Percentiles rank a stretch among this genome's conserved stretches.
phyloP scores from a whole-genome alignment of 2,113 vertebrate genomes.

The Crotalus horridus region DNA sequence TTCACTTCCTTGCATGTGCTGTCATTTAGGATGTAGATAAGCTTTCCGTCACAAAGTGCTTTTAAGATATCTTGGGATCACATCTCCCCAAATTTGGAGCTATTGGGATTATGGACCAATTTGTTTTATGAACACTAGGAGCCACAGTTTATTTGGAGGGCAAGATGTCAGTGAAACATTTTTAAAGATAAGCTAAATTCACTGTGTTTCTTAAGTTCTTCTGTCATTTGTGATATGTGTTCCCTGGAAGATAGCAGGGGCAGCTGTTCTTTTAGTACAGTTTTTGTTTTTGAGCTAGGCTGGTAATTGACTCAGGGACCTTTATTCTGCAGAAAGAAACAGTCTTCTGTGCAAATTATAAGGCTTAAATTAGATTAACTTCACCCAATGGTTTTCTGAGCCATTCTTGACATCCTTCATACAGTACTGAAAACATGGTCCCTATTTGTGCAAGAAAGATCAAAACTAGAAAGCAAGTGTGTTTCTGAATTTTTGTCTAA shows the following conservation, averaged over 20 bases:
- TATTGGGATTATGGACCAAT: background rate
- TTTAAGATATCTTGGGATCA: background rate
- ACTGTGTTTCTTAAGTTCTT: background rate
- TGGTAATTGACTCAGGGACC: background rate
- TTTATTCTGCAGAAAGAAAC: background rate
- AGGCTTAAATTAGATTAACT: background rate
- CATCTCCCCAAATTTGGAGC: background rate
- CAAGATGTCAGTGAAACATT: background rate
- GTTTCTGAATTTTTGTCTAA: background rate
- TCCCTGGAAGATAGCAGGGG: background rate
- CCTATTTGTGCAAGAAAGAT: background rate
- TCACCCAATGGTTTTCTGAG: constrained; percentile 5
- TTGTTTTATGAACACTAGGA: background rate
- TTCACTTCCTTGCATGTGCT: background rate
- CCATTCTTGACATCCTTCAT: background rate
- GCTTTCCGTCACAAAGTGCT: background rate
- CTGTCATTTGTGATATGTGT: background rate
- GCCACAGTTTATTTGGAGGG: background rate
- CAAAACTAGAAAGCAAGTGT: background rate
- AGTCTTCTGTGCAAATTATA: background rate
- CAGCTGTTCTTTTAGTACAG: background rate
- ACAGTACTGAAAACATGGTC: background rate
- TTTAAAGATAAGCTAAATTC: background rate
- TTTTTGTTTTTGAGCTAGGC: background rate
- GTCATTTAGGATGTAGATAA: background rate